phyloP scores from a whole-genome alignment of 2,113 vertebrate genomes.

The Brienomyrus brachyistius region DNA sequence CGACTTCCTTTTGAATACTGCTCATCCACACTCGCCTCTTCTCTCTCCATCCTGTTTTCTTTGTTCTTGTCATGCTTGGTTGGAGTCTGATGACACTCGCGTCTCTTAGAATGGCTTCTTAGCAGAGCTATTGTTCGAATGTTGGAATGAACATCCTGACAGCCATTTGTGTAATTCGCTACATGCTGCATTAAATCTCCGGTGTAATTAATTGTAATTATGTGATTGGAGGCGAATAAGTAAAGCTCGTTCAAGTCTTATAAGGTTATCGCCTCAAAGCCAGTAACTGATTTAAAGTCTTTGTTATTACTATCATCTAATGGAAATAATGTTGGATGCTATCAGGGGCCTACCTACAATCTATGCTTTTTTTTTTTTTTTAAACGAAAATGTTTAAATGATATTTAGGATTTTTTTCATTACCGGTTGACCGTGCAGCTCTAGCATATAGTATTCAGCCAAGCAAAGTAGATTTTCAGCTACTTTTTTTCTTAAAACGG shows the following conservation, averaged over 20 bases:
- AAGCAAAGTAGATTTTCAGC: background rate
- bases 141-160: background rate
- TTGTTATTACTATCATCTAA: background rate
- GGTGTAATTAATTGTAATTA: background rate
- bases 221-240: background rate
- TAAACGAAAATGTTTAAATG: too few relatives aligned
- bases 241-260: background rate
- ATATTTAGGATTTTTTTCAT: background rate
- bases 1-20: background rate
- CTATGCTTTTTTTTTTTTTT: background rate
- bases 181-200: background rate
- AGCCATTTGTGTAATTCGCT: background rate
- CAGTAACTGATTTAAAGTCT: background rate
- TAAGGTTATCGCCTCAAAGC: background rate
- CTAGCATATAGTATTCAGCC: too few relatives aligned
- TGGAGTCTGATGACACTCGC: background rate
- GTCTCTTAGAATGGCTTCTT: background rate
- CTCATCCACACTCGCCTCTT: background rate
- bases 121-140: background rate
- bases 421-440: background rate
- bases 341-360: background rate
- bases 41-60: background rate
- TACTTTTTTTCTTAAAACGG: background rate
- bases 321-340: background rate
- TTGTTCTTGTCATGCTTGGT: background rate